phyloP scores from a whole-genome alignment of 2,888 invertebrate species.

The Amblyjoppa fuscipennis region DNA sequence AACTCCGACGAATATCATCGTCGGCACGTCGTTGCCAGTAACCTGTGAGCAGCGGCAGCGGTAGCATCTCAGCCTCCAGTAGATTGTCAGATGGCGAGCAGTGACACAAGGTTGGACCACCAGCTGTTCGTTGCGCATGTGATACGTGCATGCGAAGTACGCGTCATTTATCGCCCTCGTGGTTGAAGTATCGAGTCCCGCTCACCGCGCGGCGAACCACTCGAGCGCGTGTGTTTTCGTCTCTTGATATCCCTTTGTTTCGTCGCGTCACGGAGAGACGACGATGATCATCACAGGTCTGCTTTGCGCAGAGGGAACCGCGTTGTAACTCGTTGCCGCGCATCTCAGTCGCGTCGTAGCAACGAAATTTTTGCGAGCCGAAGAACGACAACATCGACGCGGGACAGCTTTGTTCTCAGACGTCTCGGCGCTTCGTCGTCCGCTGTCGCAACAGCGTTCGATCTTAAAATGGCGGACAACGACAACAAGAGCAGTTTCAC shows the following conservation, averaged over 20 bases:
- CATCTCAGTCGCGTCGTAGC: neutral
- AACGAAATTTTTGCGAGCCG: neutral
- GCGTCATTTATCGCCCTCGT: constrained; percentile 39
- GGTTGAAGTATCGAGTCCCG: neutral
- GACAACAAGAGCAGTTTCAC: constrained; percentile 47
- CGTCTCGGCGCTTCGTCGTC: constrained; percentile 39
- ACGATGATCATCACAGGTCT: constrained; percentile 25
- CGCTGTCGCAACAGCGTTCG: constrained; percentile 25
- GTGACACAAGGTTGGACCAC: constrained; percentile 56
- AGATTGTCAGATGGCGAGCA: constrained; percentile 64
- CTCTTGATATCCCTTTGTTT: neutral
- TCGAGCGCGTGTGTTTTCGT: neutral
- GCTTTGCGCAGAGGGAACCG: constrained; percentile 36
- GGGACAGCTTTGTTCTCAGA: constrained; percentile 39
- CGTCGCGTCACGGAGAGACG: constrained; percentile 11
- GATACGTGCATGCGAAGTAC: constrained; percentile 56
- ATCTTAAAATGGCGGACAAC: constrained; percentile 61
- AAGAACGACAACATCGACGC: constrained; percentile 33
- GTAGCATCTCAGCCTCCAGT: constrained; percentile 29
- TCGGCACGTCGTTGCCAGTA: neutral
- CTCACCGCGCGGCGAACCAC: neutral
- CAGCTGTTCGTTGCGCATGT: constrained; percentile 67
- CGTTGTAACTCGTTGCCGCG: neutral
- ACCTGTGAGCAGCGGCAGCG: constrained; percentile 9
- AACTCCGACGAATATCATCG: neutral